Conservation (phyloP, 2,888 invertebrate genomes). For the Cylloceria caligata region DNA sequence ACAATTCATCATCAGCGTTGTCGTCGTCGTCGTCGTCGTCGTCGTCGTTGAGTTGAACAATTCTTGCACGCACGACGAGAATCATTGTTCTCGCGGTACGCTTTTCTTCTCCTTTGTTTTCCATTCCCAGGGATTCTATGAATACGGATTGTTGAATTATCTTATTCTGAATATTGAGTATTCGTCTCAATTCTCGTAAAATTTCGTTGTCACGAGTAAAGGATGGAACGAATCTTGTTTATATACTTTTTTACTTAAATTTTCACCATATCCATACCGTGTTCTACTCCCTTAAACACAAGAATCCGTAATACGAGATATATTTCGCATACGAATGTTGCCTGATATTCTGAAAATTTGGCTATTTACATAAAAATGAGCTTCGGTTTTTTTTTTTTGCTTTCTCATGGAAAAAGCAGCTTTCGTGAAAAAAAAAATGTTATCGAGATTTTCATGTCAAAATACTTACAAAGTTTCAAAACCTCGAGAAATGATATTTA, state of each 20-base stretch:
- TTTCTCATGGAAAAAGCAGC: too few relatives aligned
- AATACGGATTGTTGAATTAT: constrained; percentile 63
- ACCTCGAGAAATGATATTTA: too few relatives aligned
- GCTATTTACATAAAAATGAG: too few relatives aligned
- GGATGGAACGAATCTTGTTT: background rate
- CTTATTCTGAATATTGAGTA: constrained; percentile 64
- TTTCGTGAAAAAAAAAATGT: too few relatives aligned
- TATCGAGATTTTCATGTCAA: too few relatives aligned
- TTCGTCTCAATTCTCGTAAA: constrained; percentile 28
- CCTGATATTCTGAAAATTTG: too few relatives aligned
- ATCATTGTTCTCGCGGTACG: constrained; percentile 59
- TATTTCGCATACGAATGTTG: too few relatives aligned
- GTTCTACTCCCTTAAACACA: too few relatives aligned
- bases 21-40: constrained; percentile 52
- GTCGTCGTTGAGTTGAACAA: constrained; percentile 53
- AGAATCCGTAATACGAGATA: too few relatives aligned
- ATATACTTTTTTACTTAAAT: background rate
- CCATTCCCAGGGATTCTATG: constrained; percentile 48
- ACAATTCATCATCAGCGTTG: constrained; percentile 59
- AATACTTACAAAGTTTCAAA: too few relatives aligned
- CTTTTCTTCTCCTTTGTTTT: constrained; percentile 55
- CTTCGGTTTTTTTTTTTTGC: too few relatives aligned
- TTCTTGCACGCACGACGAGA: constrained; percentile 58
- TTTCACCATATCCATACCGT: too few relatives aligned
- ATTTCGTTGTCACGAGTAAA: background rate